These are phyloP conservation scores for Campoplex capitator DNA, from an alignment of 2,888 invertebrate species.

Conservation along the genomic window DNA sequence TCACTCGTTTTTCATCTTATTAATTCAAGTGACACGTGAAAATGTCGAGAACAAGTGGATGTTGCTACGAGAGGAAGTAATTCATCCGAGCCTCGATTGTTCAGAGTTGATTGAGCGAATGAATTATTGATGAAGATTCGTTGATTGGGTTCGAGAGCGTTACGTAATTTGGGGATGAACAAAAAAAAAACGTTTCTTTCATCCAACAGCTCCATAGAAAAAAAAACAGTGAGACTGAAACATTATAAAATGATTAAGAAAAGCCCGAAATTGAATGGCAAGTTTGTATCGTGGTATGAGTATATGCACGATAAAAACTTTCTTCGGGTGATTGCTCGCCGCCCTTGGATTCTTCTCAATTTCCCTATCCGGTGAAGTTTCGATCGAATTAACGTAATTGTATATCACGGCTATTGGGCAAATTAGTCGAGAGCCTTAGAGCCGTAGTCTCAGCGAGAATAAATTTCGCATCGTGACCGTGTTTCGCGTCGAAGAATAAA, in stretches of 20 bases:
- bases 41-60: neutral
- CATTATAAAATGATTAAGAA: neutral
- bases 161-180: neutral
- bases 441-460: neutral
- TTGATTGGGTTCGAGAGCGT: neutral
- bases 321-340: neutral
- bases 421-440: neutral
- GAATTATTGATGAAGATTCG: neutral
- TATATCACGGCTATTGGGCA: slow-evolving; percentile 16
- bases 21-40: neutral
- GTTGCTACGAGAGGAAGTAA: neutral
- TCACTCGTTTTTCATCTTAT: neutral
- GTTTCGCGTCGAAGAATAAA: neutral
- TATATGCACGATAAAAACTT: neutral
- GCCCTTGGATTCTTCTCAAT: neutral
- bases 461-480: neutral
- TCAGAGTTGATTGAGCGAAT: neutral
- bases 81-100: neutral
- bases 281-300: neutral
- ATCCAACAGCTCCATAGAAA: neutral
- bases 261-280: neutral
- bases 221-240: neutral
- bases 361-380: neutral
- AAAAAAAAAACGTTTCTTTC: neutral
- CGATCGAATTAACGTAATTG: slow-evolving; percentile 19